Evolutionary conservation across 2,797 vertebrate species (phyloP).

Genomic region (Clarias platycephalus): DNA sequence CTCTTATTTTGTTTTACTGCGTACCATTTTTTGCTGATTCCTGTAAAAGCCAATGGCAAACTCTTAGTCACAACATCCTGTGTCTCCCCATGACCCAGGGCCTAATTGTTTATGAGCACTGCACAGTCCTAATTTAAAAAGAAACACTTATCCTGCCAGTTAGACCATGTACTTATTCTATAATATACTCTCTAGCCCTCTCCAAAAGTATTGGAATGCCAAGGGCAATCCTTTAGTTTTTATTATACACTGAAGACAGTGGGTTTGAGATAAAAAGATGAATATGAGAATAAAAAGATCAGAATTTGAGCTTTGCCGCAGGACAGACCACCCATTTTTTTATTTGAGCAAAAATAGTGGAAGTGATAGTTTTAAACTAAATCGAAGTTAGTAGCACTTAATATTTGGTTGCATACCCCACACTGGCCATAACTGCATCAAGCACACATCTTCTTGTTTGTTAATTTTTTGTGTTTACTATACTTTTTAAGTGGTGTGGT

Average conservation of each 20-base stretch:
- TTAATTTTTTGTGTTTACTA: not conserved
- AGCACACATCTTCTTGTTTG: not conserved
- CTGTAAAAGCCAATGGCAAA: constrained; percentile 31
- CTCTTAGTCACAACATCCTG: constrained; percentile 38
- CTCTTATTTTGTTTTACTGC: not conserved
- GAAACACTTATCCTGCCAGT: constrained; percentile 19
- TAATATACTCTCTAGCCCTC: not conserved
- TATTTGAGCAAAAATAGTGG: not conserved
- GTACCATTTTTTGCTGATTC: constrained; percentile 11
- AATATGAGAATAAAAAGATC: not conserved
- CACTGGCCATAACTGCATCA: not conserved
- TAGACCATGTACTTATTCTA: constrained; percentile 18
- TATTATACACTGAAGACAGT: not conserved
- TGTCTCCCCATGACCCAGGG: constrained; percentile 19
- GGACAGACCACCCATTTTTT: not conserved
- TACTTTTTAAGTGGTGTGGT: not conserved
- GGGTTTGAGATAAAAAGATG: not conserved
- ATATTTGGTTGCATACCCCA: not conserved
- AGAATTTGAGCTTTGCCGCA: not conserved
- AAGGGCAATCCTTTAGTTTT: not conserved
- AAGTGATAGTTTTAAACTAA: not conserved
- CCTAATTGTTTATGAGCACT: constrained; percentile 36
- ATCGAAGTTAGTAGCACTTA: not conserved
- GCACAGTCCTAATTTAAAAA: constrained; percentile 10
- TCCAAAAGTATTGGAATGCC: not conserved